Evolutionary conservation across 2,797 vertebrate species (phyloP), one percentile per base, ranked within the genome.

Genomic region (Podarcis lilfordi): DNA sequence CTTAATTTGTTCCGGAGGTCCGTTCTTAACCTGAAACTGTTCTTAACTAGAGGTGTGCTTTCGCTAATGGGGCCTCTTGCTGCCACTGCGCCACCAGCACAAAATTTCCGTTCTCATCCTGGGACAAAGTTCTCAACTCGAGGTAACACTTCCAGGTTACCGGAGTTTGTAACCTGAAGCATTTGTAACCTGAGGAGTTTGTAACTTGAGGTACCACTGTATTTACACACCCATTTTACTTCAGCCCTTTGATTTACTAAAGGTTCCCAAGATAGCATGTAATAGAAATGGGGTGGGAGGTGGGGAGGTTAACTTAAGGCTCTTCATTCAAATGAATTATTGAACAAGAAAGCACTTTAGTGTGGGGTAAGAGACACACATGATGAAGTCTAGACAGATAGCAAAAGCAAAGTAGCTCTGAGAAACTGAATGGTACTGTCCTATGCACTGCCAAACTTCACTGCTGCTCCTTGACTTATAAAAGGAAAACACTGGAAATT

Each of bases 271-370:
- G 50, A 82, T 19, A 45, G 55, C 7, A 6, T 64, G 27, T 37
- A 9, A 61, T 5, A 13, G 78, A 13, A 69, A 55, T 55, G 13
- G 1, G 40, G 40, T 43, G 40, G 40, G 40, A 13, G 50, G 50
- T 15, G 76, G 19, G 25, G 40, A n/a, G n/a, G 50, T 21, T 35
- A 23, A 35, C n/a, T 80, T 72, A 74, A 86, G 72, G 23, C 19
- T 55, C 43, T 59, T 55, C 35, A 37, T 55, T 88, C 61, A 69
- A 87, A 78, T 68, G 25, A 83, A 71, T 75, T 87, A 81, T 64
- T 72, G 43, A 78, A 19, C 43, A 35, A 79, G 74, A 69, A 78
- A 69, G 64, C 74, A 79, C 75, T 88, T 71, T 71, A 72, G 25
- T 59, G 50, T 55, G 27, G 27, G 27, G 32, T 59, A 78, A 88